A percentile compares a stretch with the other conserved stretches of the same genome.
phyloP scores from a whole-genome alignment of 2,797 vertebrate genomes.

The Gallinago stenura region DNA sequence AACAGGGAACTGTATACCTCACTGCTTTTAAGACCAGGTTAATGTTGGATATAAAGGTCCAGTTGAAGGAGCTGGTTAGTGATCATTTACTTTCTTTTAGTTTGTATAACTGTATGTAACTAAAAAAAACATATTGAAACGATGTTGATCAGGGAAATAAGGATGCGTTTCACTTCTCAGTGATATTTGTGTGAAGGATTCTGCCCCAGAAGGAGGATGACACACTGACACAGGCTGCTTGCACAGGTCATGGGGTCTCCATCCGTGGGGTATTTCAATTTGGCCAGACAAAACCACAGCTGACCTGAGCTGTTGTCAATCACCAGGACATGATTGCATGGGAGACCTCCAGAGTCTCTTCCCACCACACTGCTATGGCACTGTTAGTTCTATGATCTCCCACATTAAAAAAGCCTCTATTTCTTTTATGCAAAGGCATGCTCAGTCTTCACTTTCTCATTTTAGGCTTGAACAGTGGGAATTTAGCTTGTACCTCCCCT shows the following conservation, averaged over 20 bases:
- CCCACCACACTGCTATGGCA: background rate
- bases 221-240: background rate
- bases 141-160: background rate
- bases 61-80: background rate
- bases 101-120: background rate
- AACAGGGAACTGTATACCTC: background rate
- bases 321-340: background rate
- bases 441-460: background rate
- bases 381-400: background rate
- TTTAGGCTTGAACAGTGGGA: background rate
- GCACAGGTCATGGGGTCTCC: background rate
- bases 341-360: background rate
- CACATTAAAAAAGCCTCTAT: accelerated
- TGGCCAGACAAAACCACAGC: background rate
- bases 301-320: background rate
- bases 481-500: background rate
- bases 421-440: background rate
- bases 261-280: background rate
- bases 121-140: background rate
- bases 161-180: background rate
- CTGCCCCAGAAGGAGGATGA: background rate
- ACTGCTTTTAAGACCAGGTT: background rate
- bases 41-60: background rate
- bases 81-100: background rate
- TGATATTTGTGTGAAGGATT: background rate